Conservation (phyloP, 2,113 vertebrate species). For the Microcebus ravelobensis region DNA sequence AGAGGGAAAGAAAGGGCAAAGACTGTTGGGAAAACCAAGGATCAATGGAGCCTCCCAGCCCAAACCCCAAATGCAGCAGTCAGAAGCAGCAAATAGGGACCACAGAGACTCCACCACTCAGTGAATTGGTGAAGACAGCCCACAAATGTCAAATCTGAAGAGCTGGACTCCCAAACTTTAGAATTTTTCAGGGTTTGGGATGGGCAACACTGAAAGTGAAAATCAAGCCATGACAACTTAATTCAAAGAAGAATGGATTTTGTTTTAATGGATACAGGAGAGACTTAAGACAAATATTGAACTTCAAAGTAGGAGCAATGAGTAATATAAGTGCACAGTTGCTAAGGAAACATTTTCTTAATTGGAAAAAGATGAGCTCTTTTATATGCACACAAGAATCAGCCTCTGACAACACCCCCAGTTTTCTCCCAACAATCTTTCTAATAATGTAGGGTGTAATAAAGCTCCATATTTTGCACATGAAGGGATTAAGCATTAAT, state of each 20-base stretch:
- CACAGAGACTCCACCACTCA: neutral
- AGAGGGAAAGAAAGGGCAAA: neutral
- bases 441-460: neutral
- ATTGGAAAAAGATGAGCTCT: conserved; percentile 45
- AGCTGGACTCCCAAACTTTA: neutral
- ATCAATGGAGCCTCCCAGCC: neutral
- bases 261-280: conserved; percentile 16
- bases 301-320: conserved; percentile 45
- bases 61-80: neutral
- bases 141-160: neutral
- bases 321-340: conserved; percentile 33
- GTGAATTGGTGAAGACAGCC: neutral
- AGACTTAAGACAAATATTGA: conserved; percentile 56
- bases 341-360: conserved; percentile 60
- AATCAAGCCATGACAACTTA: neutral
- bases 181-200: neutral
- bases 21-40: neutral
- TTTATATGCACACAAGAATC: conserved; percentile 11
- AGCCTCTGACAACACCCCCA: neutral
- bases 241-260: conserved; percentile 43
- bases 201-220: neutral
- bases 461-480: neutral
- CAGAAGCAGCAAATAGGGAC: neutral
- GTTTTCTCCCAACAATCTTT: neutral
- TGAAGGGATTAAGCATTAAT: neutral